phyloP scores from a whole-genome alignment of 2,797 vertebrate species.

The Schizothorax lantsangensis region DNA sequence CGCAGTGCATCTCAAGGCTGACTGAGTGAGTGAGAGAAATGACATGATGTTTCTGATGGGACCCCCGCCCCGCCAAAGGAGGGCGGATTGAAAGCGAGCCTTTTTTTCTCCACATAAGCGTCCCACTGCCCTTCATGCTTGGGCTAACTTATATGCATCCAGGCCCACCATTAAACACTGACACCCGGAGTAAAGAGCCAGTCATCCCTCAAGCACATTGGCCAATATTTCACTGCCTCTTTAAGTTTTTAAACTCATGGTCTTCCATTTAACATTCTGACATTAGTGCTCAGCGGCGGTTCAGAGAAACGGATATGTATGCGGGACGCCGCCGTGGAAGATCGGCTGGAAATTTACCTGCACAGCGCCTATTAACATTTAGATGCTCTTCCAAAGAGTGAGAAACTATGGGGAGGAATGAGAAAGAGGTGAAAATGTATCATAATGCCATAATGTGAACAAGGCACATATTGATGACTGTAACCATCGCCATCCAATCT shows the following conservation, averaged over 20 bases:
- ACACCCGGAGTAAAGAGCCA: slow-evolving; percentile 89
- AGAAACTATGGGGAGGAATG: slow-evolving; percentile 64
- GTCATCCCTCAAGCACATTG: slow-evolving; percentile 96
- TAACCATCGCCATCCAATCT: slow-evolving; percentile 26
- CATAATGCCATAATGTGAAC: slow-evolving; percentile 62
- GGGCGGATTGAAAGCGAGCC: slow-evolving; percentile 19
- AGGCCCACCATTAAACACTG: slow-evolving; percentile 97
- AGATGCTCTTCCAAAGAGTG: slow-evolving; percentile 63
- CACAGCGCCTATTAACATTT: slow-evolving; percentile 78
- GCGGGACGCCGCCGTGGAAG: slow-evolving; percentile 59
- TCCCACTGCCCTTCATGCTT: slow-evolving; percentile 99
- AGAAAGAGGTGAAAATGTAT: slow-evolving; percentile 64
- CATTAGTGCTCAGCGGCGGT: slow-evolving; percentile 66
- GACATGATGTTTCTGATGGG: slow-evolving; percentile 98
- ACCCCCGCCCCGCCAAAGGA: slow-evolving; percentile 82
- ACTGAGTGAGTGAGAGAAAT: slow-evolving; percentile 99
- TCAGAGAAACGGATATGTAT: slow-evolving; percentile 64
- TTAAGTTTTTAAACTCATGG: slow-evolving; percentile 92
- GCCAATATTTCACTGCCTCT: slow-evolving; percentile 97
- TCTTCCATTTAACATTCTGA: slow-evolving; percentile 87
- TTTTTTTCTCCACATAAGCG: slow-evolving; percentile 77
- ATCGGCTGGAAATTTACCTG: slow-evolving; percentile 60
- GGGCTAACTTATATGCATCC: slow-evolving; percentile 98
- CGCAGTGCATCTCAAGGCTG: slow-evolving; percentile 99
- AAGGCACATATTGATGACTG: slow-evolving; percentile 58